Evolutionary conservation across 2,113 vertebrate species (phyloP).

Genomic region (Taurulus bubalis): DNA sequence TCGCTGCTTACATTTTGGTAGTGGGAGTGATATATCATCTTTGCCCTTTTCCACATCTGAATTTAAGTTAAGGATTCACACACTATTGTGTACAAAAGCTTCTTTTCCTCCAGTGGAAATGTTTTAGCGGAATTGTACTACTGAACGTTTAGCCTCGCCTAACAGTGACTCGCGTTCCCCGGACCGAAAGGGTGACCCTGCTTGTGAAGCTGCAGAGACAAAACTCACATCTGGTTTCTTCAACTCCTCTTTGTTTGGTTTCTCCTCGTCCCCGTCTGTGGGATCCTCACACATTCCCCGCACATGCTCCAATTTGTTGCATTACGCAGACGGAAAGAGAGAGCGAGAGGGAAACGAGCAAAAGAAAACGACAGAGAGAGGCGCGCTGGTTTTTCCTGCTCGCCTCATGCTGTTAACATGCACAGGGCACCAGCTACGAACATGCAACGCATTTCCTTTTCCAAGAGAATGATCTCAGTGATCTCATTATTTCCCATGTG

Average conservation of each 20-base stretch:
- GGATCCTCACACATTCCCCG: constrained; percentile 19
- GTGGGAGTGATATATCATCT: constrained; percentile 15
- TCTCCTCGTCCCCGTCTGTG: neutral
- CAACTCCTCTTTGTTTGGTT: neutral
- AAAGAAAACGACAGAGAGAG: neutral
- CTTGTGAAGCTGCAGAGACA: too few species aligned
- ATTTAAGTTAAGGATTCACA: constrained; percentile 22
- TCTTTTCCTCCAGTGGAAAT: neutral
- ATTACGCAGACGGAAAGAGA: constrained; percentile 25
- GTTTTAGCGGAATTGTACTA: constrained; percentile 16
- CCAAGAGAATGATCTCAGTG: constrained; percentile 59
- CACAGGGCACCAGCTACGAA: constrained; percentile 47
- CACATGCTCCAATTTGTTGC: constrained; percentile 36
- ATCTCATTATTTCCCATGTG: constrained; percentile 70
- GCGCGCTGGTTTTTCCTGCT: constrained; percentile 29
- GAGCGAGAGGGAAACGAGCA: neutral
- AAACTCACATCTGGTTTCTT: too few species aligned
- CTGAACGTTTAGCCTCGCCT: constrained; percentile 36
- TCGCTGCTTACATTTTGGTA: constrained; percentile 14
- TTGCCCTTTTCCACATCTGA: constrained; percentile 26
- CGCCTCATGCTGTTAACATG: constrained; percentile 53
- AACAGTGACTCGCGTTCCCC: constrained; percentile 28
- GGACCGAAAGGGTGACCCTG: constrained; percentile 1
- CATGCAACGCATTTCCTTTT: constrained; percentile 50
- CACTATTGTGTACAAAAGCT: neutral